phyloP scores from a whole-genome alignment of 2,888 invertebrate species.

The Microctonus brassicae region DNA sequence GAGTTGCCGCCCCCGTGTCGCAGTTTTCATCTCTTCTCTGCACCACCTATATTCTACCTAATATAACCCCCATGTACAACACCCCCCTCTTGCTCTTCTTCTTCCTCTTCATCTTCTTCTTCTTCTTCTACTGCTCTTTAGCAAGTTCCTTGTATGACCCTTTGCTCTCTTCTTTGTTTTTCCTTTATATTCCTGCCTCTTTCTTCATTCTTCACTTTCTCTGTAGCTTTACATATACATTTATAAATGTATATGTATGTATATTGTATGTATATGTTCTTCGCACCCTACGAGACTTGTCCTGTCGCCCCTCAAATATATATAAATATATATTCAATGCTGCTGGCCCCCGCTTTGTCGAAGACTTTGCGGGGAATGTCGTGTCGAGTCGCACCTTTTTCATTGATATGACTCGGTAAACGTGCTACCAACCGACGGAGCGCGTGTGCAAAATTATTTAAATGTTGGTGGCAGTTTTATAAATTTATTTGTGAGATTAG shows the following conservation, averaged over 20 bases:
- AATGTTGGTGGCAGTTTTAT: not conserved
- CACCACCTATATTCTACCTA: not conserved
- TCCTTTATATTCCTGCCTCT: conserved; percentile 32
- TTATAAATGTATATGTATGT: too few species aligned
- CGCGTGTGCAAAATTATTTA: not conserved
- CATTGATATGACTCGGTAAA: conserved; percentile 18
- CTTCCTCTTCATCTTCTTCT: conserved; percentile 38
- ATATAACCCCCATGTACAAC: too few species aligned
- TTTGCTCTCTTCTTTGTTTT: conserved; percentile 34
- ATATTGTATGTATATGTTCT: conserved; percentile 33
- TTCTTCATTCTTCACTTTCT: conserved; percentile 32
- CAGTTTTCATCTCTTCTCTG: conserved; percentile 46
- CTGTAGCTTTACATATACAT: conserved; percentile 5
- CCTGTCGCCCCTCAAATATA: conserved; percentile 8
- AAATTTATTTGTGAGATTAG: not conserved
- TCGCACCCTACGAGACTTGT: conserved; percentile 9
- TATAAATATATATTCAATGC: not conserved
- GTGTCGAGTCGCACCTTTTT: conserved; percentile 19
- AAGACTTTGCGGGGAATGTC: conserved; percentile 55
- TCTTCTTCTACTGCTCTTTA: conserved; percentile 33
- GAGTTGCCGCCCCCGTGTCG: conserved; percentile 58
- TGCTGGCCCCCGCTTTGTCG: conserved; percentile 46
- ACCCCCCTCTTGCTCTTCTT: conserved; percentile 38
- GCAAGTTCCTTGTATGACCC: conserved; percentile 27
- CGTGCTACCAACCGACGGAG: conserved; percentile 18